A percentile compares a stretch with the other conserved stretches of the same genome.
Evolutionary conservation across 1,140 invertebrate genomes (phyloP).

Genomic region (Cydia pomonella): DNA sequence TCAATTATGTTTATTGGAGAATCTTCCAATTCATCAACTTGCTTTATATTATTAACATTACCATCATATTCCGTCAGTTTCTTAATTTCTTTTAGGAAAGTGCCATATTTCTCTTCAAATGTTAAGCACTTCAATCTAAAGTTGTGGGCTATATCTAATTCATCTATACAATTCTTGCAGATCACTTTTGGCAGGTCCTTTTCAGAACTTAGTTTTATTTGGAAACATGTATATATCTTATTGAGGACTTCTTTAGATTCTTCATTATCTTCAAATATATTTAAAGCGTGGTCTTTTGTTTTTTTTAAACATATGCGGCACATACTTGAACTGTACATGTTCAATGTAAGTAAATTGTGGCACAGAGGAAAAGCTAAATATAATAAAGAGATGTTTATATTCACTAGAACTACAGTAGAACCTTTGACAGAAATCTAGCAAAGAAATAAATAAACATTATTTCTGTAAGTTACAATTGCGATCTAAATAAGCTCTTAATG

Average conservation of each 20-base stretch:
- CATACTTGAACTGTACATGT: conserved; percentile 28
- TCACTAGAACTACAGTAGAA: too few species aligned
- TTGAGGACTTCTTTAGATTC: conserved; percentile 52
- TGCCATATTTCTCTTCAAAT: conserved; percentile 52
- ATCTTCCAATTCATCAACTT: conserved; percentile 11
- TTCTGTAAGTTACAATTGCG: too few species aligned
- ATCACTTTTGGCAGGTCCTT: conserved; percentile 54
- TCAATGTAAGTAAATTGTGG: background rate
- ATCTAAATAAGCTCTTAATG: too few species aligned
- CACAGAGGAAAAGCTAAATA: background rate
- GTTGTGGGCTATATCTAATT: conserved; percentile 55
- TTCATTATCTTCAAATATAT: conserved; percentile 48
- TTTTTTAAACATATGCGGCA: conserved; percentile 62
- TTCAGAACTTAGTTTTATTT: conserved; percentile 51
- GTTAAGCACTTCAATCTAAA: conserved; percentile 62
- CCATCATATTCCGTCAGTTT: background rate
- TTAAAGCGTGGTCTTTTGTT: conserved; percentile 37
- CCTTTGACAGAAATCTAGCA: too few species aligned
- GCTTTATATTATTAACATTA: background rate
- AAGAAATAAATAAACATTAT: too few species aligned
- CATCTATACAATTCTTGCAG: conserved; percentile 56
- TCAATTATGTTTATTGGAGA: conserved; percentile 16
- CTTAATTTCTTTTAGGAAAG: background rate
- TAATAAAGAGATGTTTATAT: conserved; percentile 1
- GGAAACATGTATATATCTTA: conserved; percentile 63